Evolutionary conservation across 1,140 invertebrate species (phyloP), one percentile per base, ranked within the genome.

Genomic region (Diachasma alloeum): DNA sequence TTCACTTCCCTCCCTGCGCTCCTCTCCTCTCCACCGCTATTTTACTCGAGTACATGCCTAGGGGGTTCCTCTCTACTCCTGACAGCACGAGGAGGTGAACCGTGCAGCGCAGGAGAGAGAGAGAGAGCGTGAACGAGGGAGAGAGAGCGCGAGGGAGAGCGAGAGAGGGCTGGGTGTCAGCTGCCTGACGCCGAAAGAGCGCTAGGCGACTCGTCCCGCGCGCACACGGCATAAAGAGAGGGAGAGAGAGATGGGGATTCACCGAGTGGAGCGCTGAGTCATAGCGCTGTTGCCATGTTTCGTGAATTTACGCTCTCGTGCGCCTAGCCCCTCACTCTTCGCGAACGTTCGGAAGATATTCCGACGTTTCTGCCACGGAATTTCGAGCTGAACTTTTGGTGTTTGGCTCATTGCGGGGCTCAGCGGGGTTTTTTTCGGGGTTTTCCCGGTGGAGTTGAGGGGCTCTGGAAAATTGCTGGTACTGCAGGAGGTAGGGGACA

Each of bases 251-350:
- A 63, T 63, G 69, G 17, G 17, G 17, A 17, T 53, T n/a, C 13
- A 70, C 10, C 17, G 42, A 39, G 46, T 53, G 37, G 63, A 79
- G 86, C 87, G 87, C 86, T 89, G 88, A 89, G 83, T 89, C 87
- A 88, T 89, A 88, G 83, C 87, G 82, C 78, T 86, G 87, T 89
- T 89, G 88, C 87, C 87, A 87, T 81, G 83, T 89, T 78, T 82
- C 79, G 63, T 76, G 74, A 74, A 78, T 77, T 78, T 70, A 80
- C 79, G 75, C 78, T 79, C 70, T 75, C 75, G 67, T 76, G 76
- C 73, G 39, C 44, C n/a, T n/a, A 17, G 48, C n/a, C 78, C 73
- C 66, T 26, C 53, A 68, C 56, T 70, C 68, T 37, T 71, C n/a
- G 19, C 19, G 37, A 67, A 22, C 36, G 36, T 63, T 59, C 59